Percentiles rank a stretch among this genome's conserved stretches.
Conservation (phyloP, 2,113 vertebrate species). For the Ondatra zibethicus region DNA sequence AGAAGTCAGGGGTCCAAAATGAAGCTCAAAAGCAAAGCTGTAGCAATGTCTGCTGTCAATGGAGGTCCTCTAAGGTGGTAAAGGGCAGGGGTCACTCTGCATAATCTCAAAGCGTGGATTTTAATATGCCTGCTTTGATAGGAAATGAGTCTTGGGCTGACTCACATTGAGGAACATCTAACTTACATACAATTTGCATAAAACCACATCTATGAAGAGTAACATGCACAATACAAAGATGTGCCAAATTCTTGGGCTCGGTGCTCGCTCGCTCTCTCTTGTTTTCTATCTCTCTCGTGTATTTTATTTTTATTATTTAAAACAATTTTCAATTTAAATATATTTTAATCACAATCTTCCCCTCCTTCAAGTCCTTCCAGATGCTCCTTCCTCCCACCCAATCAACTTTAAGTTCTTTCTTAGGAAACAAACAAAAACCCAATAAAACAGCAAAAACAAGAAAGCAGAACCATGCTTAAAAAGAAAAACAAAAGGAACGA, state of each 20-base stretch:
- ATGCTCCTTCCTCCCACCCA: not conserved
- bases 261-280: not conserved
- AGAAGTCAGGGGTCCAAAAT: not conserved
- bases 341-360: not conserved
- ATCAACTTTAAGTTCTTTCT: not conserved
- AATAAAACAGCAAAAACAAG: not conserved
- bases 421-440: not conserved
- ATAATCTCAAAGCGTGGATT: not conserved
- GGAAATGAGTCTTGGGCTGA: not conserved
- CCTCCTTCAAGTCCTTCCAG: not conserved
- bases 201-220: not conserved
- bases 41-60: not conserved
- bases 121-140: not conserved
- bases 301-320: not conserved
- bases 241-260: not conserved
- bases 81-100: not conserved
- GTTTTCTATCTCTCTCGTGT: not conserved
- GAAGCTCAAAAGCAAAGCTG: constrained; percentile 3
- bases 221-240: not conserved
- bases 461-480: not conserved
- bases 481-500: not conserved
- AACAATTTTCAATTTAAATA: not conserved
- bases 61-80: not conserved
- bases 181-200: not conserved
- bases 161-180: not conserved